Base-by-base conservation (phyloP, 2,113 vertebrate genomes). In the Psammodynastes pulverulentus region DNA sequence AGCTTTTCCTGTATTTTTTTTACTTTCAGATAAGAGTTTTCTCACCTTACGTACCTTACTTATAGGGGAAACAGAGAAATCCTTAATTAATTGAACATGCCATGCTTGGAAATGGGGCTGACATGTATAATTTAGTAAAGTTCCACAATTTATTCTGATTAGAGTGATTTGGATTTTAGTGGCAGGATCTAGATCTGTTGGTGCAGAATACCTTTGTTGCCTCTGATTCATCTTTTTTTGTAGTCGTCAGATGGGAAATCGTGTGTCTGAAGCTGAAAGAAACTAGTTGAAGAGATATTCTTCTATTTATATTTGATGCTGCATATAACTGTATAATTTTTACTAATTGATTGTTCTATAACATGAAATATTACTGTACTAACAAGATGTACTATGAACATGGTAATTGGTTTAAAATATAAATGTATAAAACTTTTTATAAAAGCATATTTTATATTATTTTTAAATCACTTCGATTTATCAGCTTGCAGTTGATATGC, bases 401-500 rank as follows among this genome's bases (percentile, higher is more conserved):
- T 43, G 91, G 96, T 95, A 95, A 92, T 84, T 92, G 45, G 19
- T 48, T 90, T 91, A 94, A 96, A 95, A 94, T 93, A 92, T 49
- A 93, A 84, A 48, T 45, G 94, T 96, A 93, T 85, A 95, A 89
- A 87, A 93, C 92, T 23, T 96, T 96, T 94, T 94, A 94, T 97
- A 92, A 91, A 45, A 92, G 94, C 84, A 93, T 95, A 92, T 92
- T 95, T 92, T 48, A 95, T 96, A 92, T 94, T 96, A 95, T 95
- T 94, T 96, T 96, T 90, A 94, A 94, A 94, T 94, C 90, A 53
- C 92, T 89, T 96, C 93, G 94, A 95, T 95, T 95, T 94, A 96
- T 96, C 92, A 92, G 95, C 97, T 97, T 97, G 96, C 97, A 97
- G 85, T 96, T 97, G 53, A 48, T 93, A 91, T 94, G 84, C 26